Evolutionary conservation across 2,797 vertebrate species (phyloP).

Genomic region (Xiphorhynchus erythropygius): DNA sequence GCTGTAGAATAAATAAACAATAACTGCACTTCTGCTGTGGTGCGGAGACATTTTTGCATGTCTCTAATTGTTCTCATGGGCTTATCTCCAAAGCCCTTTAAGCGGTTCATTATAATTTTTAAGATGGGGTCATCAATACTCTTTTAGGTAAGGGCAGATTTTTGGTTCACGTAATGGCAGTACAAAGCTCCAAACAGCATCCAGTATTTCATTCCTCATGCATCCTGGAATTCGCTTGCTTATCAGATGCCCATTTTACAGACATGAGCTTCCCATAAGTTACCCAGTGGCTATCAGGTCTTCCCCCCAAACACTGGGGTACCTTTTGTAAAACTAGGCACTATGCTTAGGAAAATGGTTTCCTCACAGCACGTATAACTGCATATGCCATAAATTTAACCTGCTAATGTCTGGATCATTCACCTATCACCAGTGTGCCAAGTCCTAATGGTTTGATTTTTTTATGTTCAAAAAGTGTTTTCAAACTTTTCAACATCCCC

Average conservation of each 20-base stretch:
- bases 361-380: neutral
- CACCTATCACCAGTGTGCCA: neutral
- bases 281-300: neutral
- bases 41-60: constrained; percentile 6
- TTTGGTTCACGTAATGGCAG: neutral
- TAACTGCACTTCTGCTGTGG: neutral
- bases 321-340: neutral
- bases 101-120: neutral
- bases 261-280: neutral
- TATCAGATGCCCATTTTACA: neutral
- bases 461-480: neutral
- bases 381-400: neutral
- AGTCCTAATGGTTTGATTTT: neutral
- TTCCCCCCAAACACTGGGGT: neutral
- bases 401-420: neutral
- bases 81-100: neutral
- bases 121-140: neutral
- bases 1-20: constrained; percentile 41
- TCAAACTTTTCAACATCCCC: neutral
- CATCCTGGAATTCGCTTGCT: neutral
- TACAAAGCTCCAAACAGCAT: neutral
- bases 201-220: neutral
- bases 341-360: neutral
- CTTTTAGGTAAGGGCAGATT: neutral
- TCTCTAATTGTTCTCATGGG: constrained; percentile 46